Base-by-base conservation (phyloP, 1,140 invertebrate species). In the Ectropis grisescens region DNA sequence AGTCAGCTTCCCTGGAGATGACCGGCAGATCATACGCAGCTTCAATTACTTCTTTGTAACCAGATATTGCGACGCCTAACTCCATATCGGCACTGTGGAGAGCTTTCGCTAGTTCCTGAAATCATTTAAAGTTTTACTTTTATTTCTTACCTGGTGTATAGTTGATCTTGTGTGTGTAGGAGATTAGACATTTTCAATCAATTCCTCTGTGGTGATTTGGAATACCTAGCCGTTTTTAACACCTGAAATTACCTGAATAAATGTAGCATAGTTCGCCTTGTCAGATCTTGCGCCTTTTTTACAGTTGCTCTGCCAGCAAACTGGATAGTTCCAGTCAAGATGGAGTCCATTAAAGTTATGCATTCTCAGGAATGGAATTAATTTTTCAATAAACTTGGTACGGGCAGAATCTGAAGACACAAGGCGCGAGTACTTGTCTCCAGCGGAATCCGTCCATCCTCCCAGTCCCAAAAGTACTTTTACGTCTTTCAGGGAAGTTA, bases 241-340 rank as follows among this genome's bases (percentile, higher is more conserved):
- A n/a, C n/a, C n/a, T 19, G 8, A 19, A 15, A 2, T 40, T 74
- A 90, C 90, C 82, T 88, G 83, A 5, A 94, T 74, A 1, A 96
- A 74, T 68, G 89, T 88, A 1, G 88, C 87, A 41, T 93, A 93
- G 55, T 93, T 93, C 0, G 87, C 82, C 58, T 87, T 91, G 55
- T 97, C 94, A 1, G 86, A 86, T 0, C 83, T 82, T 0, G 91
- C 89, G 4, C 93, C 93, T 41, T 89, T 91, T 10, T 88, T 88
- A 61, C 94, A 97, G 56, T 95, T 90, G 54, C 91, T 93, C 48
- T 96, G 93, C 93, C 93, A 95, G 48, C 94, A 97, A 27, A 90
- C 90, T 0, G 94, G 94, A 67, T 95, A 96, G 59, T 94, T 94
- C 94, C 94, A 97, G 47, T 96, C 94, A 2, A 96, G 51, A 42